Evolutionary conservation across 2,113 vertebrate species (phyloP).

Genomic region (Embiotoca jacksoni): DNA sequence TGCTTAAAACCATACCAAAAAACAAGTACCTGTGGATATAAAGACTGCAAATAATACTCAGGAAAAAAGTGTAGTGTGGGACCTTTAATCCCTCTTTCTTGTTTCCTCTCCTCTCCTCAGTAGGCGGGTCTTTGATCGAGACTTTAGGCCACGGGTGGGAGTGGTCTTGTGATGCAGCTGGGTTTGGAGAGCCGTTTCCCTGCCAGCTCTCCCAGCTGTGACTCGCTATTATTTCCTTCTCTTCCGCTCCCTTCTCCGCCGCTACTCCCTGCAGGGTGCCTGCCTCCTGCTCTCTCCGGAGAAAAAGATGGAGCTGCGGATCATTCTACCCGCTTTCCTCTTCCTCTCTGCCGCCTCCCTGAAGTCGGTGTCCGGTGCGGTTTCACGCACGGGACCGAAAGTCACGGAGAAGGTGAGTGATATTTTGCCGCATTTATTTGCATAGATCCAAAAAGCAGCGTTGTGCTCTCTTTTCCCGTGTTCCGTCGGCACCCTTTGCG

Average conservation of each 20-base stretch:
- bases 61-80: too few species aligned
- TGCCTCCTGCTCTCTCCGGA: background rate
- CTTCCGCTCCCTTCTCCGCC: background rate
- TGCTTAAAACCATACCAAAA: too few species aligned
- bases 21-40: too few species aligned
- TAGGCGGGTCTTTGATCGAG: constrained; percentile 33
- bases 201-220: constrained; percentile 42
- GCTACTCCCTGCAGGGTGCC: constrained; percentile 9
- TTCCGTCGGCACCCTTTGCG: too few species aligned
- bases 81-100: background rate
- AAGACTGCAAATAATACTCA: too few species aligned
- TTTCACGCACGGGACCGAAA: constrained; percentile 79
- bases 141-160: constrained; percentile 31
- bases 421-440: constrained; percentile 30
- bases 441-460: background rate
- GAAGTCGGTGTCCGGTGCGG: constrained; percentile 52
- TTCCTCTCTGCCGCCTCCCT: constrained; percentile 52
- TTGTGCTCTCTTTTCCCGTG: too few species aligned
- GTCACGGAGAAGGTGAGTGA: constrained; percentile 86
- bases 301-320: constrained; percentile 69
- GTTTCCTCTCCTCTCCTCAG: background rate
- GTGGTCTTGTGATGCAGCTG: constrained; percentile 43
- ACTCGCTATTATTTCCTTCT: constrained; percentile 25
- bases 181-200: constrained; percentile 35
- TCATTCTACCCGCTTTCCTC: constrained; percentile 39